Conservation (phyloP, 2,113 vertebrate species). For the Acanthochromis polyacanthus region DNA sequence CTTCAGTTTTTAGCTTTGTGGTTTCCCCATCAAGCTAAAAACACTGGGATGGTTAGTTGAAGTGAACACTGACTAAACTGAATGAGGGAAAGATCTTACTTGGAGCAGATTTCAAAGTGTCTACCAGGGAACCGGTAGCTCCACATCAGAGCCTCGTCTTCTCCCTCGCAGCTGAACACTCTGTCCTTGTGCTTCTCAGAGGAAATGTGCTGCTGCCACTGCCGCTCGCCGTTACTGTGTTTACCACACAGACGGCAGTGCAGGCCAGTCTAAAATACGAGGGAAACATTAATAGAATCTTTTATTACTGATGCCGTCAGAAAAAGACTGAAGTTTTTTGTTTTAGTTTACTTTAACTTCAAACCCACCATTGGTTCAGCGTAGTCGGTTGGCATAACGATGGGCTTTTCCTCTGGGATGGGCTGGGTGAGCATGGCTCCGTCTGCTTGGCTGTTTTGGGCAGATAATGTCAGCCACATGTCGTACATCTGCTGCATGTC, state of each 20-base stretch:
- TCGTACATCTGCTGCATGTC: slow-evolving; percentile 97
- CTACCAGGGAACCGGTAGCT: slow-evolving; percentile 93
- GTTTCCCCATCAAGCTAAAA: not conserved
- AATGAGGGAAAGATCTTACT: slow-evolving; percentile 51
- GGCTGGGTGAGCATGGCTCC: slow-evolving; percentile 77
- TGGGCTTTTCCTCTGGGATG: slow-evolving; percentile 88
- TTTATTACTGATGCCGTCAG: not conserved
- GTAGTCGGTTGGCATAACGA: slow-evolving; percentile 95
- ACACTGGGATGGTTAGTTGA: not conserved
- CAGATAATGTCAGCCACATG: slow-evolving; percentile 88
- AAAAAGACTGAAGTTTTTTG: not conserved
- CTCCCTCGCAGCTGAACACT: slow-evolving; percentile 92
- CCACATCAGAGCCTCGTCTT: slow-evolving; percentile 92
- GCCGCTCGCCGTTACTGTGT: slow-evolving; percentile 96
- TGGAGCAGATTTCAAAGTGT: slow-evolving; percentile 89
- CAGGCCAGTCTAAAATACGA: slow-evolving; percentile 86
- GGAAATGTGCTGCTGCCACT: slow-evolving; percentile 97
- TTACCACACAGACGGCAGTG: slow-evolving; percentile 95
- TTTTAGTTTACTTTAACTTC: not conserved
- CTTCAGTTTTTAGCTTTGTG: too few species aligned
- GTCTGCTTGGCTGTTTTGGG: slow-evolving; percentile 85
- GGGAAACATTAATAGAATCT: not conserved
- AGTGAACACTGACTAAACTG: not conserved
- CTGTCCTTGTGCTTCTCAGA: slow-evolving; percentile 96
- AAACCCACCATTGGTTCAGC: slow-evolving; percentile 90